Base-by-base conservation (phyloP, 1,140 invertebrate species). In the Heterodera schachtii region DNA sequence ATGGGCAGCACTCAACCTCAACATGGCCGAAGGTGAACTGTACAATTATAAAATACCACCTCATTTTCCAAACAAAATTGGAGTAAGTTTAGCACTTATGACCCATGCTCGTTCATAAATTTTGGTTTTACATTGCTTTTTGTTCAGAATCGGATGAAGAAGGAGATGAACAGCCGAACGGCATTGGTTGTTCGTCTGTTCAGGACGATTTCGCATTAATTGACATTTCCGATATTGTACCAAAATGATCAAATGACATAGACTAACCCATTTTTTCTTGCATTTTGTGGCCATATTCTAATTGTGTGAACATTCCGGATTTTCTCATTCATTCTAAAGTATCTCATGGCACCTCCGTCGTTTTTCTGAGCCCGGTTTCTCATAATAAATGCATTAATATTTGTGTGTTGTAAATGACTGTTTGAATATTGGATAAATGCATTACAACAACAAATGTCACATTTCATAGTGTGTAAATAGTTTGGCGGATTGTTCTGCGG, bases 71-170 rank as follows among this genome's bases (percentile, higher is more conserved):
- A 31, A 31, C 31, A 31, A 31, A 31, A 31, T 31, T 31, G 31
- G 31, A 31, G 31, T 31, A 31, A 31, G 31, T 31, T 31, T 31
- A 31, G 31, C 31, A 31, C 0, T 31, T 31, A 31, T 31, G 31
- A 31, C 31, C 31, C 1, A 31, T 31, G 31, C 1, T 46, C 57
- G 31, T 43, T 8, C 44, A 73, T 19, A 6, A 52, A 52, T 52
- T 69, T n/a, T 2, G 31, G 13, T 71, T 71, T 43, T 7, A 71
- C 16, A 77, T 49, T 4, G 47, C 11, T 31, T 78, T 78, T 78
- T 9, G n/a, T n/a, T 78, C 13, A 78, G 75, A 78, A 43, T 41
- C 60, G 43, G 76, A 78, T 78, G 76, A 78, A 13, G 76, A 78
- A 70, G 69, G n/a, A 69, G 60, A 60, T 43, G 21, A 78, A 11